These are phyloP conservation scores for Erebia palarica DNA, from an alignment of 2,888 invertebrate species.

Conservation along the genomic window DNA sequence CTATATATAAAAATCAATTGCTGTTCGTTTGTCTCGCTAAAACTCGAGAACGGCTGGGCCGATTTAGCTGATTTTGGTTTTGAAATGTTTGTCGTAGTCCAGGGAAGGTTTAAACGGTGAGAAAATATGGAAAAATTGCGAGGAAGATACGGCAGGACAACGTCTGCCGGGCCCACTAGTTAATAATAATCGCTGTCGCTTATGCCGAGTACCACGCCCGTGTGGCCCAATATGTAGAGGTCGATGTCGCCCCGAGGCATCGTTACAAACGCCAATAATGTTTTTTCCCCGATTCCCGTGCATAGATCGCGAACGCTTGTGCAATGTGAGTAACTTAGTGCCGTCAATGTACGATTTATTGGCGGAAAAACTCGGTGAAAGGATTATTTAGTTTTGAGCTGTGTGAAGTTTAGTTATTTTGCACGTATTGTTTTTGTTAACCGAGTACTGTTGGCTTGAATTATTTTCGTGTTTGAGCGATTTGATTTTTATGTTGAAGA, in stretches of 20 bases:
- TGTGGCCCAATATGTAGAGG: slow-evolving; percentile 59
- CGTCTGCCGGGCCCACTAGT: too few relatives aligned
- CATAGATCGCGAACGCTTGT: slow-evolving; percentile 35
- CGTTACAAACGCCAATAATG: slow-evolving; percentile 75
- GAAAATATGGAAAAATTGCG: too few relatives aligned
- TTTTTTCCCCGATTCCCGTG: slow-evolving; percentile 68
- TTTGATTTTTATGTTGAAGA: neutral
- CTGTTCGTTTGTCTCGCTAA: too few relatives aligned
- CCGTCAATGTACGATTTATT: slow-evolving; percentile 38
- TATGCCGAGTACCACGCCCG: slow-evolving; percentile 38
- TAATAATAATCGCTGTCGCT: slow-evolving; percentile 35
- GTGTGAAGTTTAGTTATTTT: slow-evolving; percentile 16
- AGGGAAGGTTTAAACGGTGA: too few relatives aligned
- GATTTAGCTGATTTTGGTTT: too few relatives aligned
- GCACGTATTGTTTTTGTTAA: neutral
- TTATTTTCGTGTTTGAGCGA: neutral
- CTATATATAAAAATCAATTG: too few relatives aligned
- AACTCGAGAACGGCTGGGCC: too few relatives aligned
- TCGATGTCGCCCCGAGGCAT: slow-evolving; percentile 77
- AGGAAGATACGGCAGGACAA: too few relatives aligned
- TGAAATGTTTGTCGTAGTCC: too few relatives aligned
- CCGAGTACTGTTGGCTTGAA: neutral
- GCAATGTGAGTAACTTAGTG: slow-evolving; percentile 32
- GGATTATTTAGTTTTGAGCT: slow-evolving; percentile 23
- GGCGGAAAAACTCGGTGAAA: slow-evolving; percentile 19